Evolutionary conservation across 64 coral and sea anemone species (phyloP), one percentile per base, ranked within the genome.

Genomic region (Pachyseris speciosa): DNA sequence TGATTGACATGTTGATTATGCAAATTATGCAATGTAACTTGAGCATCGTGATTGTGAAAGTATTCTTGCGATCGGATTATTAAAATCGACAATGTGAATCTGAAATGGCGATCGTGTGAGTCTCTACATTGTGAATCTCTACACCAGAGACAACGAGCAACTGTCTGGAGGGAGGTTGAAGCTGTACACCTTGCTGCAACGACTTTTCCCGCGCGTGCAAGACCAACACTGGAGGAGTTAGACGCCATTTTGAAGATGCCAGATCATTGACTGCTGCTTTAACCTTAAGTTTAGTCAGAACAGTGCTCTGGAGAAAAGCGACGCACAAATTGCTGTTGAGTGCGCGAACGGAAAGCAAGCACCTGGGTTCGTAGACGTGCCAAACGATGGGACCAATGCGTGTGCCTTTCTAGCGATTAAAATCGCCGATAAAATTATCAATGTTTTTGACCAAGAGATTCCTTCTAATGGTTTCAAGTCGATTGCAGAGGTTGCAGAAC

Each of bases 401-500:
- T 79, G 75, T 50, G 75, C 75, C 44, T 79, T 79, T 51, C 51
- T 79, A 53, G 43, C 75, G 60, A 64, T 79, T 79, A 79, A 79
- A 79, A 79, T 79, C 51, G 75, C 75, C 44, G 75, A 79, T 43
- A 79, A 45, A 79, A 79, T 79, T 79, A 79, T 79, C 43, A 79
- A 79, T 79, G 75, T 49, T 50, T 79, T 79, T 53, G 75, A 79
- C 51, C 27, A 79, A 79, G 51, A 79, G 75, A 79, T 79, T 50
- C 47, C 75, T 50, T 45, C n/a, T 53, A 55, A 79, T 45, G 44
- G 75, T 50, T 79, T 79, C 51, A 53, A 27, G 75, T 53, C 51
- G 51, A 53, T 79, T 53, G 34, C 24, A 50, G 16, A 79, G 75
- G 28, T 79, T 79, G 75, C 75, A 27, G 1, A 79, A 47, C 42